Conservation (phyloP, 2,113 vertebrate genomes). For the Choloepus hoffmanni region DNA sequence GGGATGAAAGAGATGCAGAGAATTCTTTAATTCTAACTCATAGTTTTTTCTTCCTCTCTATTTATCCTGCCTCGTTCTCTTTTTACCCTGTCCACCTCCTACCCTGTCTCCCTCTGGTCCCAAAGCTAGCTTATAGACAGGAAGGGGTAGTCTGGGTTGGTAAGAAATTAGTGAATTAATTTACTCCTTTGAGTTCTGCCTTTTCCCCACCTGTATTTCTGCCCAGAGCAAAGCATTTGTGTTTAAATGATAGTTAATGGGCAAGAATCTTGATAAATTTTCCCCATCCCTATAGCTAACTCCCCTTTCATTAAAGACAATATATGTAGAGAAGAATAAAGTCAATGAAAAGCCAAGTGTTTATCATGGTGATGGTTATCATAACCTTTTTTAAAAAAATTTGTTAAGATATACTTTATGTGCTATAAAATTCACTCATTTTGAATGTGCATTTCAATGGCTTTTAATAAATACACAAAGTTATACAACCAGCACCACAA, state of each 20-base stretch:
- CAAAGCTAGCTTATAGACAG: neutral
- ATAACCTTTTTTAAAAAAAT: neutral
- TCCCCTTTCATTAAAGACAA: neutral
- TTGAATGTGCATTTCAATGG: neutral
- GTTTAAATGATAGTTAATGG: neutral
- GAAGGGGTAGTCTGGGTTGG: neutral
- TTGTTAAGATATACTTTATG: neutral
- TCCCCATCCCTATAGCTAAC: neutral
- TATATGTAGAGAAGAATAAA: constrained; percentile 18
- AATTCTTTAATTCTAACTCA: neutral
- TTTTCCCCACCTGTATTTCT: neutral
- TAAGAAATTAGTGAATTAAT: constrained; percentile 1
- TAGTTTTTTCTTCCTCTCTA: neutral
- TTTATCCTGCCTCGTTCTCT: neutral
- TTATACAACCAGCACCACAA: neutral
- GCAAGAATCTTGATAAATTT: neutral
- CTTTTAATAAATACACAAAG: neutral
- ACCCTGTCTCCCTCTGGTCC: neutral
- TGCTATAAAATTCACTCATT: neutral
- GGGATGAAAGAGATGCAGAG: neutral
- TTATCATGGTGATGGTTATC: neutral
- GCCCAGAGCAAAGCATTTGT: neutral
- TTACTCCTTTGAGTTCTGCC: neutral
- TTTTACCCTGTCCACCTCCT: neutral
- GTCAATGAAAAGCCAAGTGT: neutral